Percentiles rank a stretch among this genome's conserved stretches.
phyloP scores from a whole-genome alignment of 2,797 vertebrate genomes.

The Alectoris magna region DNA sequence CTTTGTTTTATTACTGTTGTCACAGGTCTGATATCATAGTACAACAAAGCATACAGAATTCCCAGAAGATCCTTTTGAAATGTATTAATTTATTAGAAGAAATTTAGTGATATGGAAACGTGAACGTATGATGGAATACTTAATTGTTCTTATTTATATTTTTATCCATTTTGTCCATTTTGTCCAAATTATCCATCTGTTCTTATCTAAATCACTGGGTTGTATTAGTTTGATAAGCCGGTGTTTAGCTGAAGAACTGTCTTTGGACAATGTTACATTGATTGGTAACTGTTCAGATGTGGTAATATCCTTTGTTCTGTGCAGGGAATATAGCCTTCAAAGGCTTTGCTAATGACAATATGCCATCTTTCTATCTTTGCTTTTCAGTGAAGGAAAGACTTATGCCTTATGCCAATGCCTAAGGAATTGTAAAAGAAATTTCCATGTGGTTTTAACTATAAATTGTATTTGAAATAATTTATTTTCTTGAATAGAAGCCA shows the following conservation, averaged over 20 bases:
- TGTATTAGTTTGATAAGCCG: background rate
- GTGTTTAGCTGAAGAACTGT: background rate
- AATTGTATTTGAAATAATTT: background rate
- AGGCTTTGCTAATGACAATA: background rate
- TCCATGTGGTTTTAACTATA: slow-evolving; percentile 37
- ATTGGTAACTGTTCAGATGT: background rate
- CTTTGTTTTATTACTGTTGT: background rate
- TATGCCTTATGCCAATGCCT: background rate
- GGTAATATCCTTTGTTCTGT: background rate
- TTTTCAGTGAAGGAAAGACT: background rate
- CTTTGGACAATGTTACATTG: background rate
- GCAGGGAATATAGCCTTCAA: background rate
- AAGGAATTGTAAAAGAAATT: background rate
- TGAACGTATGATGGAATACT: background rate
- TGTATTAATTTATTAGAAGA: background rate
- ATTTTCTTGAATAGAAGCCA: slow-evolving; percentile 28
- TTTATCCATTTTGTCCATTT: background rate
- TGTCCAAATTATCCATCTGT: background rate
- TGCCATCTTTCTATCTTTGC: background rate
- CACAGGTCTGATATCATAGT: background rate
- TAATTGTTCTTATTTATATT: background rate
- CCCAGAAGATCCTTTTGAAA: background rate
- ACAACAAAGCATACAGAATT: background rate
- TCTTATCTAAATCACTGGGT: background rate
- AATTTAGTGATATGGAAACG: background rate